phyloP scores from a whole-genome alignment of 2,113 vertebrate species.

The Oxygymnocypris stewartii region DNA sequence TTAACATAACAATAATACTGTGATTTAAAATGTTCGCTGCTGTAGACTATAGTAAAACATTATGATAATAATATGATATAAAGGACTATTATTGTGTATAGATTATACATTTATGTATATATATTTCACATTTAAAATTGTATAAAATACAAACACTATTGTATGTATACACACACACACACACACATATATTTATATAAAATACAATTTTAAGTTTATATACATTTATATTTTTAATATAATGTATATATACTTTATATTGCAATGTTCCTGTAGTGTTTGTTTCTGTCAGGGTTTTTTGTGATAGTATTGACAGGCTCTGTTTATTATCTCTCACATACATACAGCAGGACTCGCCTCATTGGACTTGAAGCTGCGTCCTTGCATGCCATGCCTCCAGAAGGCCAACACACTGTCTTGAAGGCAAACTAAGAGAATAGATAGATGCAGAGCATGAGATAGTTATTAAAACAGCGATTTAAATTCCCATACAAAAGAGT shows the following conservation, averaged over 20 bases:
- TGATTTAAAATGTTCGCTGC: not conserved
- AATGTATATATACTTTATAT: not conserved
- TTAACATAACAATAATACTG: not conserved
- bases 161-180: too few species aligned
- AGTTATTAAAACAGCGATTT: not conserved
- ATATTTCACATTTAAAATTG: too few species aligned
- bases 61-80: too few species aligned
- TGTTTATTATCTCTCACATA: not conserved
- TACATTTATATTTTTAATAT: not conserved
- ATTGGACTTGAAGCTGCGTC: constrained; percentile 94
- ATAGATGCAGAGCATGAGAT: not conserved
- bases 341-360: constrained; percentile 76
- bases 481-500: constrained; percentile 3
- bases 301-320: not conserved
- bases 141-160: too few species aligned
- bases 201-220: not conserved
- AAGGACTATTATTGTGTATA: too few species aligned
- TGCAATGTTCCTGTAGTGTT: not conserved
- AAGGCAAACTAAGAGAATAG: constrained; percentile 83
- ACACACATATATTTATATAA: not conserved
- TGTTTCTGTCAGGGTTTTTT: not conserved
- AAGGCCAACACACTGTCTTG: constrained; percentile 96
- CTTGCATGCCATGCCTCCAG: constrained; percentile 98
- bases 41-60: too few species aligned
- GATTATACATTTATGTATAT: too few species aligned